Evolutionary conservation across 2,797 vertebrate genomes (phyloP).

Genomic region (Leptoclinus maculatus): DNA sequence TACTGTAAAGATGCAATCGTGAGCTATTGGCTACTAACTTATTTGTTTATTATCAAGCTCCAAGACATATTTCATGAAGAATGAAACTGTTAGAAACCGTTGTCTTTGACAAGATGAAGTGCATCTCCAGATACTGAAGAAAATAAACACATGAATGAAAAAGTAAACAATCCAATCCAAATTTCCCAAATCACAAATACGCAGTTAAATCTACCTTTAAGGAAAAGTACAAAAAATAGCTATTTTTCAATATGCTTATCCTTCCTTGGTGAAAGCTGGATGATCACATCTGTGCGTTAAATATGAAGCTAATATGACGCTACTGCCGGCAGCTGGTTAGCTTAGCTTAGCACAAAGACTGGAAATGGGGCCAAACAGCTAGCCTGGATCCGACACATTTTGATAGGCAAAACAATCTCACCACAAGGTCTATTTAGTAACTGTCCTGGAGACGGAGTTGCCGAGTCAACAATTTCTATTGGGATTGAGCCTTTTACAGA

Average conservation of each 20-base stretch:
- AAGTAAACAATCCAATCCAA: neutral
- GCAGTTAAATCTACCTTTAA: too few species aligned
- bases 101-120: neutral
- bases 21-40: neutral
- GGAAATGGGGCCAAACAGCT: neutral
- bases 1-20: neutral
- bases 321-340: neutral
- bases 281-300: neutral
- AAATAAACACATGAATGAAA: neutral
- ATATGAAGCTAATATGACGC: neutral
- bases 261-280: neutral
- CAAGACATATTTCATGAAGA: neutral
- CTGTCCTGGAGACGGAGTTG: neutral
- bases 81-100: neutral
- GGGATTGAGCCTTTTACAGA: neutral
- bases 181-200: neutral
- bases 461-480: neutral
- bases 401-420: neutral
- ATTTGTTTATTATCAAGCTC: neutral
- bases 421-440: neutral
- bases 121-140: neutral
- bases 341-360: conserved; percentile 5
- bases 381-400: neutral
- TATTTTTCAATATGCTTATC: neutral
- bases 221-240: too few species aligned